Percentiles rank a stretch among this genome's conserved stretches.
Conservation (phyloP, 1,140 invertebrate species). For the Drosophila prosaltans region DNA sequence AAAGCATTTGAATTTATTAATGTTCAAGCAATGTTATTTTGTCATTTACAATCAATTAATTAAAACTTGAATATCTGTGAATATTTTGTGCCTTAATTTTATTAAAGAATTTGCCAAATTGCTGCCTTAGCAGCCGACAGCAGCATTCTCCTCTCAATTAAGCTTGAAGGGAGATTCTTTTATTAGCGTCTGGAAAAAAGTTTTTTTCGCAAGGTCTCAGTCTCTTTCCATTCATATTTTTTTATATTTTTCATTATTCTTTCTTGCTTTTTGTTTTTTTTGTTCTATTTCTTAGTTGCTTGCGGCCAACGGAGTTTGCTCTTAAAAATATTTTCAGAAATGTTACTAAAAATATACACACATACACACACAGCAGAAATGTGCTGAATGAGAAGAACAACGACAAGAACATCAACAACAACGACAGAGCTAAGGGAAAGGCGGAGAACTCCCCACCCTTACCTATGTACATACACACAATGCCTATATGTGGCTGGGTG, state of each 20-base stretch:
- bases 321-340: slow-evolving; percentile 55
- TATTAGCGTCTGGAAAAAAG: not conserved
- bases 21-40: not conserved
- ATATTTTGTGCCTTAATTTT: not conserved
- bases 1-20: no score
- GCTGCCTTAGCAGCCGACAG: not conserved
- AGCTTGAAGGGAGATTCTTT: slow-evolving; percentile 4
- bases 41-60: slow-evolving; percentile 1
- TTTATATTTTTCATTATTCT: not conserved
- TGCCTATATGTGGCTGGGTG: not conserved
- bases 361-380: slow-evolving; percentile 18
- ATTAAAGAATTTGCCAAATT: slow-evolving; percentile 1
- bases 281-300: slow-evolving; percentile 5
- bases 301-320: slow-evolving; percentile 21
- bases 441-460: no score
- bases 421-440: not conserved
- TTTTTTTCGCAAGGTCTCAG: not conserved
- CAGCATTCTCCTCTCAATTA: not conserved
- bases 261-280: not conserved
- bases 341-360: slow-evolving; percentile 50
- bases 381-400: slow-evolving; percentile 27
- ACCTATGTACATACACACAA: not conserved
- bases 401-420: not conserved
- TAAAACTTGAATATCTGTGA: not conserved
- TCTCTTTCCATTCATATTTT: not conserved